A percentile compares a stretch with the other conserved stretches of the same genome.
Evolutionary conservation across 1,140 invertebrate genomes (phyloP).

Genomic region (Sycobia sp.): DNA sequence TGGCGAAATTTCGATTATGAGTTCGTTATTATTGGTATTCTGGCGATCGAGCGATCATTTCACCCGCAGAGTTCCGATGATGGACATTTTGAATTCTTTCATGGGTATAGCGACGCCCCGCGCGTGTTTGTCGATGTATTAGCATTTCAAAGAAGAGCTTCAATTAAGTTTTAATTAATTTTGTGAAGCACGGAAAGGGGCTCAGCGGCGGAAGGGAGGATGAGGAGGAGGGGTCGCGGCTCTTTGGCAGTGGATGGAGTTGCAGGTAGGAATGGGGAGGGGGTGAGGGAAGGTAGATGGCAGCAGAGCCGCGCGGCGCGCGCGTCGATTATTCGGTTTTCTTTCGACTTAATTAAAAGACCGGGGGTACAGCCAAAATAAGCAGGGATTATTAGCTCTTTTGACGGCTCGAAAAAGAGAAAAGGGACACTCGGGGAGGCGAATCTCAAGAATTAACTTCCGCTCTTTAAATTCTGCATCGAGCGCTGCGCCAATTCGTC

Average conservation of each 20-base stretch:
- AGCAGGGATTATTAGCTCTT: conserved; percentile 48
- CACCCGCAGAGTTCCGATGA: conserved; percentile 19
- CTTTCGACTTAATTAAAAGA: conserved; percentile 60
- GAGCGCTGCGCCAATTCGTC: conserved; percentile 29
- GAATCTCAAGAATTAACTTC: conserved; percentile 34
- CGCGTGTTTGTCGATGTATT: conserved; percentile 60
- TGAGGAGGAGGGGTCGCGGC: neutral
- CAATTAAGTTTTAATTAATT: conserved; percentile 63
- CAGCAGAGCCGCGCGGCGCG: neutral
- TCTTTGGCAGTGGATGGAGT: neutral
- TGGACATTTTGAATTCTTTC: conserved; percentile 46
- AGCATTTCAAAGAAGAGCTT: conserved; percentile 62
- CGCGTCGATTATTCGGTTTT: conserved; percentile 52
- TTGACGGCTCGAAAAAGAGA: conserved; percentile 29
- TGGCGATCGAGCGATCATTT: neutral
- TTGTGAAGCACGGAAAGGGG: conserved; percentile 46
- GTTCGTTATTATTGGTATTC: conserved; percentile 16
- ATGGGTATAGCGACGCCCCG: conserved; percentile 39
- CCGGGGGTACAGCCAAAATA: conserved; percentile 48
- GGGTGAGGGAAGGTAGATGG: neutral
- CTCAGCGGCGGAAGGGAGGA: neutral
- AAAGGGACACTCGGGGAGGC: neutral
- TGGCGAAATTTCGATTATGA: conserved; percentile 23
- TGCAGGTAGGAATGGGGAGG: neutral
- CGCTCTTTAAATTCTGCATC: conserved; percentile 23